These are phyloP conservation scores for Iselma pallidipennis DNA, from an alignment of 2,888 invertebrate species.

Conservation along the genomic window DNA sequence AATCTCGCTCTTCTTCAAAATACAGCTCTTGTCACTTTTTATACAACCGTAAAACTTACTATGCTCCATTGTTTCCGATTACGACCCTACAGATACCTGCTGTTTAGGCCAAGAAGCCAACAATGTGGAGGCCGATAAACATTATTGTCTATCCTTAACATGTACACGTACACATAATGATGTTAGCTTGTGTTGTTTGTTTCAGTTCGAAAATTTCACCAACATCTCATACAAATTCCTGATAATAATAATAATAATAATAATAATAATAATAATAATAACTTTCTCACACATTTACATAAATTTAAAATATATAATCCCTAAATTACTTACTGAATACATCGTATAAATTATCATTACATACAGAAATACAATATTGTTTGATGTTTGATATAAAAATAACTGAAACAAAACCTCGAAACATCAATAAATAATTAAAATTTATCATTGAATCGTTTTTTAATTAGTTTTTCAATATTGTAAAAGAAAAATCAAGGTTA, in stretches of 20 bases:
- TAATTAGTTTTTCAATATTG: background rate
- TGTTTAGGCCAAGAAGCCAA: slow-evolving; percentile 10
- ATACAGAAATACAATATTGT: too few relatives aligned
- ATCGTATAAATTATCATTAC: background rate
- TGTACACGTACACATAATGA: too few relatives aligned
- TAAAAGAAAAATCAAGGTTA: background rate
- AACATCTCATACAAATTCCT: too few relatives aligned
- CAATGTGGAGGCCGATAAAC: slow-evolving; percentile 11
- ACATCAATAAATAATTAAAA: background rate
- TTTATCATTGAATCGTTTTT: too few relatives aligned
- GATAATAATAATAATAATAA: too few relatives aligned
- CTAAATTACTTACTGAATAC: background rate
- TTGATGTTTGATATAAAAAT: too few relatives aligned
- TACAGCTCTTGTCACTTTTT: slow-evolving; percentile 31
- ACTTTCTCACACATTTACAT: background rate
- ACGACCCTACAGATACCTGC: slow-evolving; percentile 17
- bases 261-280: too few relatives aligned
- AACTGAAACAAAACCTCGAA: background rate
- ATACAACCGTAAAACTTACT: slow-evolving; percentile 22
- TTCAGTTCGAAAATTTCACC: too few relatives aligned
- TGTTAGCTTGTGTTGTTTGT: too few relatives aligned
- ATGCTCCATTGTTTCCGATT: slow-evolving; percentile 27
- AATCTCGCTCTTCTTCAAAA: slow-evolving; percentile 26
- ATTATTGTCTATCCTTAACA: slow-evolving; percentile 7
- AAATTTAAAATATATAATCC: background rate